Base-by-base conservation (phyloP, 2,797 vertebrate genomes). In the Limosa lapponica region DNA sequence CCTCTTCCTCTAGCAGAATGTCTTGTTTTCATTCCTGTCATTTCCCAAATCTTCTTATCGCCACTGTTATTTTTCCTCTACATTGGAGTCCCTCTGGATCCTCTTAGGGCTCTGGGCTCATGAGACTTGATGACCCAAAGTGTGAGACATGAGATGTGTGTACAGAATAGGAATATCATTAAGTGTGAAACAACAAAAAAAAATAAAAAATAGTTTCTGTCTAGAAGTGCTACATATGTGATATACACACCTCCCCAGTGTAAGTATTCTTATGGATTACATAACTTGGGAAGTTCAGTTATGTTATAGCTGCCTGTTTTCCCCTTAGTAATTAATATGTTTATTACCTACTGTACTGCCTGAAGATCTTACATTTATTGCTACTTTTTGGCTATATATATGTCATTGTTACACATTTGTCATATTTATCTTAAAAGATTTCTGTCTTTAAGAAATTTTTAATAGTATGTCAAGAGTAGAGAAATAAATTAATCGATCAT, bases 371-470 rank as follows among this genome's bases (percentile, higher is more conserved):
- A 52, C 2, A 32, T 37, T 78, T 66, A 23, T 69, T 67, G 17
- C 6, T 65, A 10, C 20, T 30, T 57, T 75, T 79, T 81, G 28
- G 19, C 16, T 14, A 25, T 11, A 15, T 54, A 51, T 24, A 10
- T 43, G 23, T 49, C 13, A n/a, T 66, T 82, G 23, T 44, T 67
- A 8, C 3, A 16, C 8, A 6, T 41, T 64, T 69, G 32, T 69
- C 37, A 7, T 58, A 65, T 70, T 77, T 87, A 4, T 8, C 4
- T 51, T 55, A 74, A 51, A 78, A 5, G 13, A 8, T 43, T 54
- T 57, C 14, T 87, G 10, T 25, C 19, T 55, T 46, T 70, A 34
- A 48, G 6, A 1, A 0, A 0, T 65, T 51, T 57, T 43, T 15
- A 5, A 9, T 16, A 34, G 2, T 52, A 22, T 73, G 12, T 37